A percentile compares a stretch with the other conserved stretches of the same genome.
Conservation (phyloP, 2,888 invertebrate species). For the Branchellion lobata region DNA sequence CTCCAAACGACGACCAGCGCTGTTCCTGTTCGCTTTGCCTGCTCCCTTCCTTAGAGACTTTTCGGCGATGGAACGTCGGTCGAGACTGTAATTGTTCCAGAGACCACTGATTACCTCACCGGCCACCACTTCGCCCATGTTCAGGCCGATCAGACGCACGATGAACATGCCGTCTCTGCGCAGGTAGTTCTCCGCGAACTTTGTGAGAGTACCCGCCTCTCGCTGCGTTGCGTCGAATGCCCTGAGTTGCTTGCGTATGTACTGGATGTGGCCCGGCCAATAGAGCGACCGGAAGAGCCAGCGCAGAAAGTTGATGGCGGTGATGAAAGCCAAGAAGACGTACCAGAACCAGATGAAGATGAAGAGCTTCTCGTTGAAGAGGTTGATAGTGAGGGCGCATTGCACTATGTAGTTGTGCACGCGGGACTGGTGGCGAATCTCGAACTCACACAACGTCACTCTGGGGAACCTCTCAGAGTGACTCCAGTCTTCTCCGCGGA, state of each 20-base stretch:
- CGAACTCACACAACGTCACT: slow-evolving; percentile 62
- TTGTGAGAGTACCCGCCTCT: slow-evolving; percentile 53
- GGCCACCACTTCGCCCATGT: slow-evolving; percentile 55
- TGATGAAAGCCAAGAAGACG: slow-evolving; percentile 53
- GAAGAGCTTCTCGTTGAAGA: slow-evolving; percentile 56
- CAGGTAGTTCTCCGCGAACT: slow-evolving; percentile 55
- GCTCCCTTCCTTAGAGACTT: slow-evolving; percentile 51
- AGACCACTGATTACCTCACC: slow-evolving; percentile 55
- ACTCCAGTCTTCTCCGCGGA: slow-evolving; percentile 60
- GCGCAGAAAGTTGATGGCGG: slow-evolving; percentile 52
- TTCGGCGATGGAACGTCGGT: slow-evolving; percentile 53
- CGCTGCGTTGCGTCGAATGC: slow-evolving; percentile 54
- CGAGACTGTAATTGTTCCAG: slow-evolving; percentile 55
- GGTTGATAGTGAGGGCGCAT: slow-evolving; percentile 55
- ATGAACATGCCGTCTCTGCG: slow-evolving; percentile 54
- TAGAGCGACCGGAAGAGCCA: slow-evolving; percentile 54
- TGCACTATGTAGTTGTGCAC: slow-evolving; percentile 55
- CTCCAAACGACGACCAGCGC: slow-evolving; percentile 51
- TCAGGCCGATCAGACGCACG: slow-evolving; percentile 53
- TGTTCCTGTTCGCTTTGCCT: slow-evolving; percentile 36
- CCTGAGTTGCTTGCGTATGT: slow-evolving; percentile 53
- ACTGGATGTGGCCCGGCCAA: slow-evolving; percentile 54
- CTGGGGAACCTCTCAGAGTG: slow-evolving; percentile 61
- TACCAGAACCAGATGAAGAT: slow-evolving; percentile 56
- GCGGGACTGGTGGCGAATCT: slow-evolving; percentile 56